phyloP scores from a whole-genome alignment of 1,140 invertebrate genomes.

The Scaptomyza pallida region DNA sequence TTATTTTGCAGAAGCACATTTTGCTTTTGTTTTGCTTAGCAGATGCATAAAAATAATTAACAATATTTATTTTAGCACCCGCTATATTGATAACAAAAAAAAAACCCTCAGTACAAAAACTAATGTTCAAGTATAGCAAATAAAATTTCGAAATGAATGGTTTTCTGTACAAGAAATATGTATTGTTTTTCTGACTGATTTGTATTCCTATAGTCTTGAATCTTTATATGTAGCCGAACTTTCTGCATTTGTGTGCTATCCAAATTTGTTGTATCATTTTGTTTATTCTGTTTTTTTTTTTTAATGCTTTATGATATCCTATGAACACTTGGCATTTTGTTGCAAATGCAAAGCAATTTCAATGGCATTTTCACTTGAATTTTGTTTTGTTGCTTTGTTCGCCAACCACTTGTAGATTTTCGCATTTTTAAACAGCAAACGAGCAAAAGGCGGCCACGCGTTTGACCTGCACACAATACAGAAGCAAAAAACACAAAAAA shows the following conservation, averaged over 20 bases:
- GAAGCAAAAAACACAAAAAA: conserved; percentile 13
- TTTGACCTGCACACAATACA: conserved; percentile 60
- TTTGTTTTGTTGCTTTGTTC: conserved; percentile 28
- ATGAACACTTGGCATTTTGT: conserved; percentile 4
- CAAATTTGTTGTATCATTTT: too few species aligned
- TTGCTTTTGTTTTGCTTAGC: conserved; percentile 19
- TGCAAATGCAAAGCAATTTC: conserved; percentile 41
- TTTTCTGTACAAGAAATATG: too few species aligned
- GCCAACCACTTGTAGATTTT: conserved; percentile 74
- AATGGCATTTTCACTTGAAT: conserved; percentile 62
- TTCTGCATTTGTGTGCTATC: too few species aligned
- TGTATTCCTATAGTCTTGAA: too few species aligned
- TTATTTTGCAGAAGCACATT: conserved; percentile 13
- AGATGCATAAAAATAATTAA: conserved; percentile 40
- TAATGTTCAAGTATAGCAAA: conserved; percentile 2
- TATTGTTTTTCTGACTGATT: too few species aligned
- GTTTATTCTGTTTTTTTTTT: too few species aligned
- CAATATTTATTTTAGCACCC: conserved; percentile 33
- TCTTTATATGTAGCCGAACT: too few species aligned
- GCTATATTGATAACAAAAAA: conserved; percentile 13
- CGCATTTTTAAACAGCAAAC: conserved; percentile 59
- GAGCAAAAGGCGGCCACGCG: conserved; percentile 62
- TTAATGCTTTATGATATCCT: too few species aligned
- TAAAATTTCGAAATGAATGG: too few species aligned
- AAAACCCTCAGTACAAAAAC: conserved; percentile 13